Base-by-base conservation (phyloP, 2,888 invertebrate genomes). In the Drosophila sordidula region DNA sequence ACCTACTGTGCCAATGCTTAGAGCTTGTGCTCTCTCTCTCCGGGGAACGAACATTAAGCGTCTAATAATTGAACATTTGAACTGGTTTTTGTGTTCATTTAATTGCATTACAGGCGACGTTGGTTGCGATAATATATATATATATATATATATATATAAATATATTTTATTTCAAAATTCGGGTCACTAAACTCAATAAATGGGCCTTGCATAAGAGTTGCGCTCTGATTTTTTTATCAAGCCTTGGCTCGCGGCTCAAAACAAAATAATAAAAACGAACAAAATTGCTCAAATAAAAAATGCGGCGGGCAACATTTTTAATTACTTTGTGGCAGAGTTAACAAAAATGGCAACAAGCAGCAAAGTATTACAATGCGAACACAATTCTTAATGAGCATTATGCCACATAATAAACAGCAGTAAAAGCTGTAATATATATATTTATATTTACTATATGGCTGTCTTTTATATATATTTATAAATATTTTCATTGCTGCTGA, bases 21-120 rank as follows among this genome's bases (percentile, higher is more conserved):
- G 38, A 38, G 45, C 34, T 41, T 49, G 32, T 12, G 54, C 41
- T 25, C 58, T 25, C 62, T n/a, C 38, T 58, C 67, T 56, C 49
- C n/a, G 45, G 58, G 64, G 74, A 63, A 64, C 45, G 62, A 68
- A 67, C 70, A 81, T 89, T 85, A 89, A 81, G 86, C 79, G 75
- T 76, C 87, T 89, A 89, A 85, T 85, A 89, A 87, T 85, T 89
- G 75, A 85, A 87, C 82, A 85, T 87, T 89, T 89, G 72, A 84
- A 76, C 85, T 71, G 80, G 62, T 78, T 81, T 75, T 76, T 81
- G 81, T 75, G 75, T 70, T 75, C 75, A 65, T 88, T 89, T 84
- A 84, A 84, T 88, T 88, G 70, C 63, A 67, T 67, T 62, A 85
- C 59, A 62, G 55, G 50, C 68, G 51, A 64, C 69, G 56, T 14